phyloP scores from a whole-genome alignment of 2,888 invertebrate genomes.

The Scelioninae gen. 1 region DNA sequence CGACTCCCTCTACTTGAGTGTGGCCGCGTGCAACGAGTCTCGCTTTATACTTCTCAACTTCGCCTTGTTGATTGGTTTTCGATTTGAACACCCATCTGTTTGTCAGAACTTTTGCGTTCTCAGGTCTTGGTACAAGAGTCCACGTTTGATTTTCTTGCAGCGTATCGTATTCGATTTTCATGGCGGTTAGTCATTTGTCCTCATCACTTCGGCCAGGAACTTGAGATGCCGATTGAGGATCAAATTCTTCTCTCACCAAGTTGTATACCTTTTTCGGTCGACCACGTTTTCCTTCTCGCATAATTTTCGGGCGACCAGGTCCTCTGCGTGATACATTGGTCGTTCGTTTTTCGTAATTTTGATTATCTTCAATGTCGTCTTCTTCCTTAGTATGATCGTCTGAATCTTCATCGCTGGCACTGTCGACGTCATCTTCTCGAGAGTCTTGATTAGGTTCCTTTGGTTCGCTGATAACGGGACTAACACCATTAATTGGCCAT shows the following conservation, averaged over 20 bases:
- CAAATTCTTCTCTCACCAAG: neutral
- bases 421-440: neutral
- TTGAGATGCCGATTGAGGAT: slow-evolving; percentile 40
- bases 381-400: neutral
- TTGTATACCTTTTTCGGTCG: neutral
- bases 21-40: slow-evolving; percentile 71
- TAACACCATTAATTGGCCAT: neutral
- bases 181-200: slow-evolving; percentile 61
- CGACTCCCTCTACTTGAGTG: slow-evolving; percentile 56
- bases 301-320: neutral
- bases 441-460: too few species aligned
- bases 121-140: slow-evolving; percentile 57
- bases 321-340: neutral
- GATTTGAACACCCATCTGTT: slow-evolving; percentile 67
- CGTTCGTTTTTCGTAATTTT: neutral
- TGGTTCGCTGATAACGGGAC: neutral
- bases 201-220: slow-evolving; percentile 26
- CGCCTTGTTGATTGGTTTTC: slow-evolving; percentile 56
- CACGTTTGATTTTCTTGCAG: slow-evolving; percentile 67
- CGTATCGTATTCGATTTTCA: slow-evolving; percentile 59
- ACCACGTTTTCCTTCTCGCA: neutral
- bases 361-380: neutral
- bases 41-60: slow-evolving; percentile 62
- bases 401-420: neutral
- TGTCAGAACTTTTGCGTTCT: slow-evolving; percentile 44